Evolutionary conservation across 2,888 invertebrate genomes (phyloP).

Genomic region (Hoplodrina blanda): DNA sequence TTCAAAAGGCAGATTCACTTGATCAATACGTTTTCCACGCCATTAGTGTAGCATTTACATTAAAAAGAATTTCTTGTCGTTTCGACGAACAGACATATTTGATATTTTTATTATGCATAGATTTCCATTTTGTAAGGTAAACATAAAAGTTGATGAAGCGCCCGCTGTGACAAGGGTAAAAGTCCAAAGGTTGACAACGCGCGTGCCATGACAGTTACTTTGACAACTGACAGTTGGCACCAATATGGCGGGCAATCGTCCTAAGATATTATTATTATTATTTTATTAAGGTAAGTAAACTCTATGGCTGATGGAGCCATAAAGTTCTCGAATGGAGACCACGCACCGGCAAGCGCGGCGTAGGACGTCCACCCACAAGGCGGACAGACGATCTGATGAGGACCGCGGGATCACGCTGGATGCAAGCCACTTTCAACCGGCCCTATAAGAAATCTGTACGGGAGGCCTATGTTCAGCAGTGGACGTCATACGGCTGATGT

Average conservation of each 20-base stretch:
- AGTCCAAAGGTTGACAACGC: conserved; percentile 65
- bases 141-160: conserved; percentile 58
- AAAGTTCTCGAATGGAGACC: too few relatives aligned
- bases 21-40: neutral
- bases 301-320: neutral
- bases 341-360: too few relatives aligned
- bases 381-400: too few relatives aligned
- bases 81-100: conserved; percentile 14
- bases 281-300: neutral
- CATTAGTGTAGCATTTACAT: neutral
- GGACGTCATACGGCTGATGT: too few relatives aligned
- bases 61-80: conserved; percentile 1
- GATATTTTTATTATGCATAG: conserved; percentile 29
- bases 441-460: too few relatives aligned
- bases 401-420: too few relatives aligned
- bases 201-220: conserved; percentile 60
- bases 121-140: conserved; percentile 64
- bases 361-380: too few relatives aligned
- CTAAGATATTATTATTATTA: conserved; percentile 24
- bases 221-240: conserved; percentile 69
- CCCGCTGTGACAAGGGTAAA: conserved; percentile 69
- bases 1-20: neutral
- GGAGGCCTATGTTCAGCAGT: too few relatives aligned
- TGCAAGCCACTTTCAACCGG: too few relatives aligned
- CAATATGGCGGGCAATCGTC: conserved; percentile 60